phyloP scores from a whole-genome alignment of 1,140 invertebrate species.

The Leptinotarsa undecemlineata region DNA sequence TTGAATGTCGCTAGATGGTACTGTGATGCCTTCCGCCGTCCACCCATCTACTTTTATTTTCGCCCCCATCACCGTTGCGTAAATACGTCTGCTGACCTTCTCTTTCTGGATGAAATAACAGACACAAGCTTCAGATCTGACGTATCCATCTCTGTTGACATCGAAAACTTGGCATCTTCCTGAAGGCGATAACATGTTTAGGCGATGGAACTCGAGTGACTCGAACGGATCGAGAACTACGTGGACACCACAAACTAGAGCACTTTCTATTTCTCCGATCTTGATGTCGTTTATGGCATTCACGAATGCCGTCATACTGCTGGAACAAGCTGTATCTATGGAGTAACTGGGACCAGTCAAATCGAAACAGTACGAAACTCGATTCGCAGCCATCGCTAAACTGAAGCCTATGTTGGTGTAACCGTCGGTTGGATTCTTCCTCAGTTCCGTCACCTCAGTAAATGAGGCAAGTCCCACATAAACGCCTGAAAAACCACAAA shows the following conservation, averaged over 20 bases:
- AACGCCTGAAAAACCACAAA: conserved; percentile 24
- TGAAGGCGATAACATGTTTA: conserved; percentile 64
- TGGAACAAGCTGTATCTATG: conserved; percentile 82
- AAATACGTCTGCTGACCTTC: conserved; percentile 60
- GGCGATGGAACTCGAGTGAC: conserved; percentile 52
- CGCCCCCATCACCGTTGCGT: conserved; percentile 64
- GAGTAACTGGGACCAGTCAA: conserved; percentile 74
- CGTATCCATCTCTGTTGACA: conserved; percentile 65
- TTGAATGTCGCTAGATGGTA: conserved; percentile 60
- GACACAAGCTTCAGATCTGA: conserved; percentile 63
- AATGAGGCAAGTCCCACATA: conserved; percentile 65
- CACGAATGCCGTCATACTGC: conserved; percentile 70
- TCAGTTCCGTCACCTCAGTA: conserved; percentile 52
- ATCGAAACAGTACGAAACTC: conserved; percentile 62
- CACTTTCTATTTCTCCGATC: conserved; percentile 72
- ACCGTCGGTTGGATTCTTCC: conserved; percentile 14
- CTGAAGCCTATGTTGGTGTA: conserved; percentile 26
- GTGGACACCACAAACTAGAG: conserved; percentile 72
- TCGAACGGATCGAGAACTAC: conserved; percentile 58
- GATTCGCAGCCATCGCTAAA: conserved; percentile 57
- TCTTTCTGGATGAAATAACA: conserved; percentile 62
- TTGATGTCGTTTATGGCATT: conserved; percentile 70
- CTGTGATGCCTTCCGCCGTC: conserved; percentile 63
- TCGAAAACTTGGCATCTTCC: conserved; percentile 69
- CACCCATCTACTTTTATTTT: conserved; percentile 60